Conservation (phyloP, 2,797 vertebrate genomes). For the Smutsia temminckii region DNA sequence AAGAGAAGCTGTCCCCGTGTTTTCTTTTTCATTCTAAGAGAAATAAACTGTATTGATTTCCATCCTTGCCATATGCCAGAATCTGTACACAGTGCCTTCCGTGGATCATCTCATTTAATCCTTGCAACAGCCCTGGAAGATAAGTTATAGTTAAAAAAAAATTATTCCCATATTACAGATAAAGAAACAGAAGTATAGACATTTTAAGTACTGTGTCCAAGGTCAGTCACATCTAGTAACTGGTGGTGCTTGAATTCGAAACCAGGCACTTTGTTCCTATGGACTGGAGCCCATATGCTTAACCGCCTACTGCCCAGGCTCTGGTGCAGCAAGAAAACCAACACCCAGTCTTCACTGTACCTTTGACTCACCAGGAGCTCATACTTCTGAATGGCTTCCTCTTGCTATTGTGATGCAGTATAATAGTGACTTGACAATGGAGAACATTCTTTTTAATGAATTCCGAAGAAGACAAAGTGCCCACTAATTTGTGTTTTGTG, state of each 20-base stretch:
- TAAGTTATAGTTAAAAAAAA: not conserved
- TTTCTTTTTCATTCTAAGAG: not conserved
- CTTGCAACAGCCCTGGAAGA: not conserved
- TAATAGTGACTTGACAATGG: not conserved
- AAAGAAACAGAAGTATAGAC: not conserved
- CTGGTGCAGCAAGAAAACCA: not conserved
- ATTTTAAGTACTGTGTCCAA: not conserved
- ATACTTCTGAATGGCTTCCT: not conserved
- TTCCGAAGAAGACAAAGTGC: not conserved
- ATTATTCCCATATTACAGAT: not conserved
- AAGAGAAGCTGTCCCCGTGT: not conserved
- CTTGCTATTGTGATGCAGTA: not conserved
- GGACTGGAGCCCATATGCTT: not conserved
- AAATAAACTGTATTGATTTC: not conserved
- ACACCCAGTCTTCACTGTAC: not conserved
- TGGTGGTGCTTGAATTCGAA: not conserved
- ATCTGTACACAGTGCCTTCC: not conserved
- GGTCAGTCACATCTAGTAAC: not conserved
- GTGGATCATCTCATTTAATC: not conserved
- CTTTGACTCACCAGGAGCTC: not conserved
- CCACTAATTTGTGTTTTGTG: not conserved
- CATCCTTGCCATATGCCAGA: not conserved
- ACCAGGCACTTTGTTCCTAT: not conserved
- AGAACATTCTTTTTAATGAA: not conserved
- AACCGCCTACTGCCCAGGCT: not conserved